phyloP scores from a whole-genome alignment of 2,888 invertebrate species.

The Lasius platythorax region DNA sequence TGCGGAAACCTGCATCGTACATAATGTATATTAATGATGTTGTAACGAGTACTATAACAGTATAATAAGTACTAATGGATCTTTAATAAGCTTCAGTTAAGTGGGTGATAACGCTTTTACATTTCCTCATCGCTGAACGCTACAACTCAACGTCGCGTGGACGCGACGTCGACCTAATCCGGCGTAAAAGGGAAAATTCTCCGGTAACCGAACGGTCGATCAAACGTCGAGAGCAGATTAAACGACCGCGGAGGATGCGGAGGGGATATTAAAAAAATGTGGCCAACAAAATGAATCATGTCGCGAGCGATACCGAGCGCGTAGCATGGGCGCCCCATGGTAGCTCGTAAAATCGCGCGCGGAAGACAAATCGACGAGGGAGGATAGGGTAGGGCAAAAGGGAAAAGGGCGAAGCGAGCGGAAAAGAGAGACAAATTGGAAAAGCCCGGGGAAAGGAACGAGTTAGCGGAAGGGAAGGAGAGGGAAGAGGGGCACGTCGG shows the following conservation, averaged over 20 bases:
- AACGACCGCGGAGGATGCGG: slow-evolving; percentile 2
- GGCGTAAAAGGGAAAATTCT: slow-evolving; percentile 21
- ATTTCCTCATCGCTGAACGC: not conserved
- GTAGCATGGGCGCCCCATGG: slow-evolving; percentile 2
- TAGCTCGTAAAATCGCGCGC: slow-evolving; percentile 47
- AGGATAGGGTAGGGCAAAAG: slow-evolving; percentile 22
- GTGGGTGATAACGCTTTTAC: slow-evolving; percentile 8
- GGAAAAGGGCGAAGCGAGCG: slow-evolving; percentile 50
- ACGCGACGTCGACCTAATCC: not conserved
- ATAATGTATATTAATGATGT: slow-evolving; percentile 44
- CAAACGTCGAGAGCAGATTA: slow-evolving; percentile 48
- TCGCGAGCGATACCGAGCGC: slow-evolving; percentile 38
- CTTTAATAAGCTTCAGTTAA: slow-evolving; percentile 36
- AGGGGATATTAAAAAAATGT: slow-evolving; percentile 46
- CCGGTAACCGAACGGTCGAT: slow-evolving; percentile 33
- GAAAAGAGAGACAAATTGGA: slow-evolving; percentile 57
- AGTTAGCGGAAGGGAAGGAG: slow-evolving; percentile 23
- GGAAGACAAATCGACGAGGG: slow-evolving; percentile 49
- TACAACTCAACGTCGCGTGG: not conserved
- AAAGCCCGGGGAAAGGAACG: slow-evolving; percentile 50
- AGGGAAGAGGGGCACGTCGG: slow-evolving; percentile 26
- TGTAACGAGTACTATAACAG: slow-evolving; percentile 1
- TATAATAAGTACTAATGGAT: slow-evolving; percentile 30
- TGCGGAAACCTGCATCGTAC: not conserved
- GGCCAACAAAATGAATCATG: slow-evolving; percentile 51